Percentiles rank a stretch among this genome's conserved stretches.
phyloP scores from a whole-genome alignment of 2,888 invertebrate genomes.

The Orchestes rusci region DNA sequence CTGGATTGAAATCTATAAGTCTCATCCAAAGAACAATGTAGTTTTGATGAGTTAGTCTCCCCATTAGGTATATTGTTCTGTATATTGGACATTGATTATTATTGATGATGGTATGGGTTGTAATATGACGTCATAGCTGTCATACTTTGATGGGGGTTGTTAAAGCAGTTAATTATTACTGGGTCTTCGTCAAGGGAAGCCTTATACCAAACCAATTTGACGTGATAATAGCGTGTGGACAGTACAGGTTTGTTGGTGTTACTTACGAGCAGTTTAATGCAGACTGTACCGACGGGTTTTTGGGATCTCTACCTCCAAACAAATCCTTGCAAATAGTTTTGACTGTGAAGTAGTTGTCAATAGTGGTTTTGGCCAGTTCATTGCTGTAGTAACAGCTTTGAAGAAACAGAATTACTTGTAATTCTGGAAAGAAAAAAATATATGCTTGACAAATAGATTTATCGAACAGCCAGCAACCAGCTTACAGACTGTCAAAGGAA shows the following conservation, averaged over 20 bases:
- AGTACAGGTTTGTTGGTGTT: too few species aligned
- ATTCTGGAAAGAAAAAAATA: too few species aligned
- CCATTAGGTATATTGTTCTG: too few species aligned
- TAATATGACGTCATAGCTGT: too few species aligned
- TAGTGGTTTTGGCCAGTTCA: slow-evolving; percentile 60
- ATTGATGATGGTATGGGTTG: too few species aligned
- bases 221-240: too few species aligned
- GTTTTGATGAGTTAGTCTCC: slow-evolving; percentile 27
- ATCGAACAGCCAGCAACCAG: neutral
- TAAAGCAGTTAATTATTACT: too few species aligned
- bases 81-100: too few species aligned
- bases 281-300: slow-evolving; percentile 40
- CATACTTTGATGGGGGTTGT: too few species aligned
- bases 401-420: slow-evolving; percentile 52
- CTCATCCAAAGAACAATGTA: slow-evolving; percentile 32
- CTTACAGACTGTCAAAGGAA: neutral
- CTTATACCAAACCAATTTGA: too few species aligned
- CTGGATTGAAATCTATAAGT: slow-evolving; percentile 49
- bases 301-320: slow-evolving; percentile 52
- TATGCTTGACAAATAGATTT: too few species aligned
- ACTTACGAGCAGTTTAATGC: slow-evolving; percentile 50
- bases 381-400: slow-evolving; percentile 62
- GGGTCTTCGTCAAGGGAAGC: too few species aligned
- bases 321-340: slow-evolving; percentile 58
- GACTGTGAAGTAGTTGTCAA: slow-evolving; percentile 61